Base-by-base conservation (phyloP, 2,888 invertebrate genomes). In the Sceliomorpha sp. region DNA sequence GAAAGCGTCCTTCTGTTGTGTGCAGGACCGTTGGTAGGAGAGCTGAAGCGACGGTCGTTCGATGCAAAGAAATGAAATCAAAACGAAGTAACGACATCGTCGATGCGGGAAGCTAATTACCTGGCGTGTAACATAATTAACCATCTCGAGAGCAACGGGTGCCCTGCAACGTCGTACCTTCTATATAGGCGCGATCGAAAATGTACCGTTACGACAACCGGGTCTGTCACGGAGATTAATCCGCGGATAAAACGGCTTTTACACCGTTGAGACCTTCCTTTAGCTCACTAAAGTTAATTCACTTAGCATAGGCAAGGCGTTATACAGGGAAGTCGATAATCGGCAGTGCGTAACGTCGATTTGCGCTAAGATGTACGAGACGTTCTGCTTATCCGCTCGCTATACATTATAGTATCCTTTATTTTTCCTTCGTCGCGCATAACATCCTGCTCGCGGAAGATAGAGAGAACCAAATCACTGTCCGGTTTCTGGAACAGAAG, bases 151-250 rank as follows among this genome's bases (percentile, higher is more conserved):
- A 60, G 68, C 64, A 64, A 68, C 72, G 47, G 58, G 51, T 64
- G 62, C 56, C 58, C 66, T 48, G 70, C 71, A 59, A 59, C 62
- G 51, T 59, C 53, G 58, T 68, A 53, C 58, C 63, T 68, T 69
- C 68, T 64, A 53, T 56, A 58, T 63, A 68, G 68, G 68, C 72
- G 67, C 70, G 71, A 74, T 78, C 74, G 78, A 79, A 81, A 79
- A 77, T 79, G 70, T 83, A 84, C 84, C 83, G 84, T 85, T 85
- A 84, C 73, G 68, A 76, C 76, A 74, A 78, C 70, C 73, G 74
- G 76, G 79, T 79, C 74, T 74, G 73, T 77, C 75, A 80, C 74
- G 76, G 77, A 78, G 80, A 82, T 81, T 81, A 79, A 78, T 78
- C 76, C 79, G 67, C 69, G 72, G 72, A 72, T 72, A 72, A 72